Evolutionary conservation across 2,113 vertebrate genomes (phyloP).

Genomic region (Hemiprocne comata): DNA sequence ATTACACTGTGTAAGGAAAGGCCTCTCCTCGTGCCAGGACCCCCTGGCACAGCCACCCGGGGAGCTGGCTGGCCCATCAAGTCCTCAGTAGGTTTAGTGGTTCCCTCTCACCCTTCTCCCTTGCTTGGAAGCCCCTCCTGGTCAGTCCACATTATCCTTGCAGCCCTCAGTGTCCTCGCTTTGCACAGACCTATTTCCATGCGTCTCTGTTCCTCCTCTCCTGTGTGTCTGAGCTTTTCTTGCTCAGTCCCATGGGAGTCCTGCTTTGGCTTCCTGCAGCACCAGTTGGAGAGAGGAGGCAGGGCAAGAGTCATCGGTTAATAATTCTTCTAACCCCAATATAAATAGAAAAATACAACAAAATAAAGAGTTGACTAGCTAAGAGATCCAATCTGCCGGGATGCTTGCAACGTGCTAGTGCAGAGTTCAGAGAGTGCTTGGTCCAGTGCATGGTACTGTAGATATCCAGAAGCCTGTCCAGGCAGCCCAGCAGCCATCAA

Average conservation of each 20-base stretch:
- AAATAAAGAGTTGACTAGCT: constrained; percentile 60
- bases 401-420: constrained; percentile 10
- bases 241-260: neutral
- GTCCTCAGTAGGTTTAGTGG: constrained; percentile 65
- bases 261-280: neutral
- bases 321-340: constrained; percentile 41
- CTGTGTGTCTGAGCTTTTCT: neutral
- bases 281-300: constrained; percentile 9
- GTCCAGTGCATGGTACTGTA: constrained; percentile 61
- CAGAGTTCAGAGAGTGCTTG: constrained; percentile 46
- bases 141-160: neutral
- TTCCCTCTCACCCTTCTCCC: neutral
- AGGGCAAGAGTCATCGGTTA: constrained; percentile 37
- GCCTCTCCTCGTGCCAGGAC: neutral
- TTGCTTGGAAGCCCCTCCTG: neutral
- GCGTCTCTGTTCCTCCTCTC: neutral
- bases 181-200: neutral
- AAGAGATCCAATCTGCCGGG: constrained; percentile 15
- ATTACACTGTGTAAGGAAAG: constrained; percentile 43
- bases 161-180: neutral
- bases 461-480: neutral
- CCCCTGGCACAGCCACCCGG: neutral
- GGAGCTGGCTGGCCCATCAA: constrained; percentile 6
- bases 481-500: neutral
- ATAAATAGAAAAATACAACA: constrained; percentile 68